These are phyloP conservation scores for Dorcus parallelipipedus DNA, from an alignment of 2,888 invertebrate species.

Conservation along the genomic window DNA sequence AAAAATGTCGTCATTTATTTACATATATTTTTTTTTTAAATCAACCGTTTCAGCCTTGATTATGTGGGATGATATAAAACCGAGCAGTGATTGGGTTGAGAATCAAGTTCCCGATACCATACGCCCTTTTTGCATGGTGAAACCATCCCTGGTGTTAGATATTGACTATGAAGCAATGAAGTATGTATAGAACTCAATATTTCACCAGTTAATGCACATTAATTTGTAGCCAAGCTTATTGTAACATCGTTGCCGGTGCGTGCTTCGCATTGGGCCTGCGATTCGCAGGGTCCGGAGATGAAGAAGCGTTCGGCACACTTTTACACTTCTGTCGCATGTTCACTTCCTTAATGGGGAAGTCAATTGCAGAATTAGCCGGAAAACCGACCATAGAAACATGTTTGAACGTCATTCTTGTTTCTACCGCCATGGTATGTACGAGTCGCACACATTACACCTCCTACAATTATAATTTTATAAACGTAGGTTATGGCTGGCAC, in stretches of 20 bases:
- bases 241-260: slow-evolving; percentile 92
- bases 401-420: slow-evolving; percentile 76
- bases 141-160: slow-evolving; percentile 61
- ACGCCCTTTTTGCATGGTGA: slow-evolving; percentile 72
- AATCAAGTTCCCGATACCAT: slow-evolving; percentile 76
- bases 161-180: slow-evolving; percentile 93
- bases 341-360: slow-evolving; percentile 63
- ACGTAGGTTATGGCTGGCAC: slow-evolving; percentile 88
- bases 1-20: slow-evolving; percentile 11
- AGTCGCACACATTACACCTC: slow-evolving; percentile 21
- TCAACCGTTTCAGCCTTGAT: slow-evolving; percentile 62
- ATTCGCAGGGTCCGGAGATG: slow-evolving; percentile 88
- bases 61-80: slow-evolving; percentile 81
- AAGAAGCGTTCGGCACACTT: slow-evolving; percentile 74
- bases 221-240: slow-evolving; percentile 82
- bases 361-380: slow-evolving; percentile 83
- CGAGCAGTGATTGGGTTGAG: slow-evolving; percentile 81
- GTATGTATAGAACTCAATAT: slow-evolving; percentile 50
- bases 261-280: slow-evolving; percentile 91
- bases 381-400: slow-evolving; percentile 87
- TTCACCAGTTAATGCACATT: slow-evolving; percentile 2
- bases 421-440: slow-evolving; percentile 68
- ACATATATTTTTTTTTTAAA: background rate
- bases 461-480: background rate
- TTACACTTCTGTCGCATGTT: slow-evolving; percentile 71